These are phyloP conservation scores for Zaprionus vittiger DNA, from an alignment of 1,140 invertebrate species.

Conservation along the genomic window DNA sequence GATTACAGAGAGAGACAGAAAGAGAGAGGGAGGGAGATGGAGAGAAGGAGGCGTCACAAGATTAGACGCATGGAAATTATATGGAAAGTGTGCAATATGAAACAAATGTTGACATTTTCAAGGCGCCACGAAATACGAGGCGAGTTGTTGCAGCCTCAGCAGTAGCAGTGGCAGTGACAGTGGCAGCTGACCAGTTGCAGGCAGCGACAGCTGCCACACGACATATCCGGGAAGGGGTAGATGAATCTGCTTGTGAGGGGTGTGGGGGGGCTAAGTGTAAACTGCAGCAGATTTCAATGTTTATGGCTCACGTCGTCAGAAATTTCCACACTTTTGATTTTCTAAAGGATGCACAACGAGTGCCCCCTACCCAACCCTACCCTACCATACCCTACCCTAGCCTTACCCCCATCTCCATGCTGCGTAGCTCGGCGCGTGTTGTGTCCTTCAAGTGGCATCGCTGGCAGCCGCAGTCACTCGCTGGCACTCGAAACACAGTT, in stretches of 20 bases:
- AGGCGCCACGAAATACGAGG: slow-evolving; percentile 39
- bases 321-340: slow-evolving; percentile 80
- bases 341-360: slow-evolving; percentile 51
- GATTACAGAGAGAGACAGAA: background rate
- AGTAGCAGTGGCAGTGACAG: slow-evolving; percentile 5
- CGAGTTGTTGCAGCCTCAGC: slow-evolving; percentile 13
- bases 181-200: slow-evolving; percentile 17
- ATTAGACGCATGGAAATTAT: slow-evolving; percentile 64
- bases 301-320: slow-evolving; percentile 58
- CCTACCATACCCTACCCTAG: background rate
- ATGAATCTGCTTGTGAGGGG: background rate
- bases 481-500: slow-evolving; percentile 65
- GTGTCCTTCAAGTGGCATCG: slow-evolving; percentile 28
- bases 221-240: slow-evolving; percentile 1
- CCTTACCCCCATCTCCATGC: background rate
- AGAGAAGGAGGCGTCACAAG: slow-evolving; percentile 62
- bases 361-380: slow-evolving; percentile 47
- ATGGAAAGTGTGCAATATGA: slow-evolving; percentile 66
- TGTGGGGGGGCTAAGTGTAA: slow-evolving; percentile 30
- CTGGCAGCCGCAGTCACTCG: slow-evolving; percentile 18
- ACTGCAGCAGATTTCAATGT: slow-evolving; percentile 64
- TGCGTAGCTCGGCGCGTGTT: slow-evolving; percentile 26
- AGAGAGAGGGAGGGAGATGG: background rate
- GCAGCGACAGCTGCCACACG: slow-evolving; percentile 24
- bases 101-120: slow-evolving; percentile 74